These are phyloP conservation scores for Thamnophis sirtalis DNA, from an alignment of 2,113 vertebrate species.

Conservation along the genomic window DNA sequence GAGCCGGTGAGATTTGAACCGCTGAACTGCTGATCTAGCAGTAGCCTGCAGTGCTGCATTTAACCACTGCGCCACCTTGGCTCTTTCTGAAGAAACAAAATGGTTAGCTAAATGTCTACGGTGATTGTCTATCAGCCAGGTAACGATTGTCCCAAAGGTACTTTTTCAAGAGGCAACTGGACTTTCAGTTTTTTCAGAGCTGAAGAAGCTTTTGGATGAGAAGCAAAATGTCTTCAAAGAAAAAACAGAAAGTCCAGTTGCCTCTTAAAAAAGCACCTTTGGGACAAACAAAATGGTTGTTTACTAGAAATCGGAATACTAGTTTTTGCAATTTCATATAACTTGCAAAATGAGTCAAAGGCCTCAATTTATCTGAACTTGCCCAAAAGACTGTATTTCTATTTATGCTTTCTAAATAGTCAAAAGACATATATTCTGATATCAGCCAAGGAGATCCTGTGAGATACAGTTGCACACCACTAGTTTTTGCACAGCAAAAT, in stretches of 20 bases:
- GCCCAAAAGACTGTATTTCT: not conserved
- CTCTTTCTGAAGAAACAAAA: not conserved
- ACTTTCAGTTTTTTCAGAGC: too few species aligned
- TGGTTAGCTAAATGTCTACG: not conserved
- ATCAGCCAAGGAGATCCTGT: not conserved
- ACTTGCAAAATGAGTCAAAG: not conserved
- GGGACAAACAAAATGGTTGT: not conserved
- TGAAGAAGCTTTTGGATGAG: too few species aligned
- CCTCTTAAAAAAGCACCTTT: too few species aligned
- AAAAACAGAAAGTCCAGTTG: too few species aligned
- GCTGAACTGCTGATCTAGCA: too few species aligned
- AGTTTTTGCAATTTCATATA: not conserved
- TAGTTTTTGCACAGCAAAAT: not conserved
- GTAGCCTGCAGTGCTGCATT: too few species aligned
- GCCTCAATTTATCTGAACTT: not conserved
- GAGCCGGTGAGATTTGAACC: too few species aligned
- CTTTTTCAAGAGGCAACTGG: too few species aligned
- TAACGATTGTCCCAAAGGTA: too few species aligned
- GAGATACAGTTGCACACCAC: not conserved
- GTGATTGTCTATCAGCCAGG: too few species aligned
- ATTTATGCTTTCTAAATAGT: not conserved
- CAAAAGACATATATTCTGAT: conserved; percentile 13
- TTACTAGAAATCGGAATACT: not conserved
- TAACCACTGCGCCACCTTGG: too few species aligned
- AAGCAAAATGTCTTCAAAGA: too few species aligned